Percentiles rank a stretch among this genome's conserved stretches.
phyloP scores from a whole-genome alignment of 2,888 invertebrate genomes.

The Andrena haemorrhoa region DNA sequence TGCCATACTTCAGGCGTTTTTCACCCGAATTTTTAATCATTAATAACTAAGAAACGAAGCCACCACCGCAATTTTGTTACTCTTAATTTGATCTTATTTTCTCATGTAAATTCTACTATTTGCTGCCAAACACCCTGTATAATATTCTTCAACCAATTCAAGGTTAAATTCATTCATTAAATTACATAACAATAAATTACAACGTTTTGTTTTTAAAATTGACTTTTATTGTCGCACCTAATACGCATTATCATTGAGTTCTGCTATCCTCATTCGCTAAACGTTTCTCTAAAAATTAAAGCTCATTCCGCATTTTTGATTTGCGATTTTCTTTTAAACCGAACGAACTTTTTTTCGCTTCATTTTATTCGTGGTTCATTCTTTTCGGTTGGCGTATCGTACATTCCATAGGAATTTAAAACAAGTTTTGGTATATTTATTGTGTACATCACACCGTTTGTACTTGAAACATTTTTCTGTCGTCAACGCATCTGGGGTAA shows the following conservation, averaged over 20 bases:
- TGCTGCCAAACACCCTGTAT: no score
- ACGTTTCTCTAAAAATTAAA: slow-evolving; percentile 36
- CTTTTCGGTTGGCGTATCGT: not conserved
- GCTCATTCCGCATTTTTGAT: slow-evolving; percentile 18
- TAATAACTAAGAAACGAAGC: no score
- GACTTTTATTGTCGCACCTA: slow-evolving; percentile 60
- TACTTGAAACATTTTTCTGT: slow-evolving; percentile 15
- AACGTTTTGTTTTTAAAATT: slow-evolving; percentile 34
- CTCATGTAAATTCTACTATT: no score
- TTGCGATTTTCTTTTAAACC: not conserved
- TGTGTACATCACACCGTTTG: slow-evolving; percentile 19
- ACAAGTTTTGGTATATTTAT: slow-evolving; percentile 15
- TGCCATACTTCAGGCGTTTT: no score
- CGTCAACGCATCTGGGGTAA: not conserved
- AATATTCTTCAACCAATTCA: no score
- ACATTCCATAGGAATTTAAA: slow-evolving; percentile 7
- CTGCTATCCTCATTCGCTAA: slow-evolving; percentile 36
- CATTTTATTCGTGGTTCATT: not conserved
- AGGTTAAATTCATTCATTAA: not conserved
- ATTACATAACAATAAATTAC: slow-evolving; percentile 33
- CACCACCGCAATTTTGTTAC: no score
- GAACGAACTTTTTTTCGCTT: slow-evolving; percentile 1
- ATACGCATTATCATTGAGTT: slow-evolving; percentile 38
- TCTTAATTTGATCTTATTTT: no score
- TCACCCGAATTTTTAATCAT: no score